Percentiles rank a stretch among this genome's conserved stretches.
Evolutionary conservation across 1,140 invertebrate genomes (phyloP).

Genomic region (Zophobas morio): DNA sequence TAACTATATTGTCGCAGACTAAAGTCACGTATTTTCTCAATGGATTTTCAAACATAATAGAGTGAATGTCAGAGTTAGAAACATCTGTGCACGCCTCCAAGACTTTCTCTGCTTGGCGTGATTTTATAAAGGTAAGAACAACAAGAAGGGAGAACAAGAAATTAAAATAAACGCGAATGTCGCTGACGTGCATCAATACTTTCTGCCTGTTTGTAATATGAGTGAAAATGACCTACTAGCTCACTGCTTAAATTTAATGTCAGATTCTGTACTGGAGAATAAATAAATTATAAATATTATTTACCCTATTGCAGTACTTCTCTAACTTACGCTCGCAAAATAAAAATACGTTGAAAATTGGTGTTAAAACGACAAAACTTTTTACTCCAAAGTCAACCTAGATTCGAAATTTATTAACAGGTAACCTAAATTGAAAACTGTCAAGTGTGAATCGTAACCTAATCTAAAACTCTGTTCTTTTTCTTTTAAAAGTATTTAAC

Average conservation of each 20-base stretch:
- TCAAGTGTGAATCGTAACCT: too few relatives aligned
- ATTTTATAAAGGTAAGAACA: conserved; percentile 31
- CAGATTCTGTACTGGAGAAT: too few relatives aligned
- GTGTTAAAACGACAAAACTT: too few relatives aligned
- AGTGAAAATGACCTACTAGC: background rate
- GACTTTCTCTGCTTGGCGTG: conserved; percentile 28
- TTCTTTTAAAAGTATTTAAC: too few relatives aligned
- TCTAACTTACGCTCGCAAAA: too few relatives aligned
- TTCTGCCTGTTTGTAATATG: background rate
- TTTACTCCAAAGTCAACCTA: too few relatives aligned
- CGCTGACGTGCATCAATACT: background rate
- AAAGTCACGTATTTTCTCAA: conserved; percentile 44
- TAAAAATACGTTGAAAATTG: too few relatives aligned
- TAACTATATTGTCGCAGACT: conserved; percentile 27
- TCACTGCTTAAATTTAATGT: background rate
- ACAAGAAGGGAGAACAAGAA: conserved; percentile 3
- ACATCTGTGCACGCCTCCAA: conserved; percentile 39
- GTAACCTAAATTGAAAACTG: too few relatives aligned
- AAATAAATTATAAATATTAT: too few relatives aligned
- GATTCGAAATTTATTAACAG: too few relatives aligned
- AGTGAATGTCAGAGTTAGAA: conserved; percentile 45
- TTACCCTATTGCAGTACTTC: too few relatives aligned
- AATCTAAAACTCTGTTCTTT: too few relatives aligned
- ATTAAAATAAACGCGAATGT: conserved; percentile 26
- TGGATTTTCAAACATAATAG: conserved; percentile 46